Evolutionary conservation across 2,797 vertebrate genomes (phyloP).

Genomic region (Enteromius fasciolatus): DNA sequence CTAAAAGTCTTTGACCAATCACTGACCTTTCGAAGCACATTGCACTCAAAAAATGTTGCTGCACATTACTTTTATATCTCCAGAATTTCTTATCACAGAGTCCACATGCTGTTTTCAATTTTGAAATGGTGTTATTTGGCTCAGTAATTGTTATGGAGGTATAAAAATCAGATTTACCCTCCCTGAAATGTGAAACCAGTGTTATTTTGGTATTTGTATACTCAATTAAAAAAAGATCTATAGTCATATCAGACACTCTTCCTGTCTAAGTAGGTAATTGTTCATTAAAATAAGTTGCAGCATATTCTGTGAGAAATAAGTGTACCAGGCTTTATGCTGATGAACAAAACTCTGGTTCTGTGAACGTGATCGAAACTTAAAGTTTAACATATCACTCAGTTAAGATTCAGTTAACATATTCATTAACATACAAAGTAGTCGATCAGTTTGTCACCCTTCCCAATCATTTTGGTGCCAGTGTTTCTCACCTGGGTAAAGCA

Average conservation of each 20-base stretch:
- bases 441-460: neutral
- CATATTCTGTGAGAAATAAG: neutral
- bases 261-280: neutral
- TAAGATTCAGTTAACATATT: neutral
- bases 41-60: neutral
- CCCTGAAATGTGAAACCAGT: neutral
- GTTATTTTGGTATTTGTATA: neutral
- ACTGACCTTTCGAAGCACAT: neutral
- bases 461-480: neutral
- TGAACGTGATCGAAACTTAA: neutral
- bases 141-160: neutral
- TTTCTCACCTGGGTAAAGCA: slow-evolving; percentile 86
- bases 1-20: neutral
- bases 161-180: neutral
- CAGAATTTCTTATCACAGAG: neutral
- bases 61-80: neutral
- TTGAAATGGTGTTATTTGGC: neutral
- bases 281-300: neutral
- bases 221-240: too few relatives aligned
- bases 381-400: neutral
- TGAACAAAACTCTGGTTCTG: neutral
- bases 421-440: neutral
- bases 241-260: neutral
- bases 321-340: neutral
- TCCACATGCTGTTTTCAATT: neutral